phyloP scores from a whole-genome alignment of 2,888 invertebrate genomes.

The Tinea trinotella region DNA sequence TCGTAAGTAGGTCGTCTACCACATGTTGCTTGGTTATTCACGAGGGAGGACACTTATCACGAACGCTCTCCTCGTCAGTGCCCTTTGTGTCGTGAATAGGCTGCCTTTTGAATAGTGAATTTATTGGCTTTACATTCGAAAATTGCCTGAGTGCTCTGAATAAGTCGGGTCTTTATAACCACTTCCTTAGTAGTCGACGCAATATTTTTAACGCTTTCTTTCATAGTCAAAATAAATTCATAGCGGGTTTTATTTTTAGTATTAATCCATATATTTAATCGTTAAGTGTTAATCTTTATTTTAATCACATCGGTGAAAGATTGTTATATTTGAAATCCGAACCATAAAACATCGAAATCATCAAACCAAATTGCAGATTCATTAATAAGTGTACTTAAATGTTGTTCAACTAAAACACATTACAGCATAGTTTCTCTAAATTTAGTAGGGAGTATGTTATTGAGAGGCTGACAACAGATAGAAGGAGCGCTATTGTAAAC shows the following conservation, averaged over 20 bases:
- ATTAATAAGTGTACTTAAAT: too few species aligned
- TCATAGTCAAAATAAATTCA: too few species aligned
- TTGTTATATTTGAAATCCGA: too few species aligned
- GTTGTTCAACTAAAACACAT: too few species aligned
- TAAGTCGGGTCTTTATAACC: neutral
- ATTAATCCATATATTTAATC: too few species aligned
- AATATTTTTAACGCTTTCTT: too few species aligned
- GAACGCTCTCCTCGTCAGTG: neutral
- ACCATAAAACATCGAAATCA: too few species aligned
- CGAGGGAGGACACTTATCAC: slow-evolving; percentile 2
- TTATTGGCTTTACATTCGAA: slow-evolving; percentile 4
- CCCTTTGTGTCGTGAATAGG: neutral
- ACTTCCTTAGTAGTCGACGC: neutral
- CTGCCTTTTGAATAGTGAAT: slow-evolving; percentile 5
- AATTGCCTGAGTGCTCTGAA: neutral
- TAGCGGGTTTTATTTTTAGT: too few species aligned
- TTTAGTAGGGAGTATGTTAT: neutral
- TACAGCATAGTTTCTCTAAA: neutral
- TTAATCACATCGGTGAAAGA: too few species aligned
- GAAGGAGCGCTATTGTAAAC: slow-evolving; percentile 9
- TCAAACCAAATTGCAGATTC: too few species aligned
- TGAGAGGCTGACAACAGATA: slow-evolving; percentile 10
- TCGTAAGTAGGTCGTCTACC: slow-evolving; percentile 36
- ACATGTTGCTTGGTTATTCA: slow-evolving; percentile 38
- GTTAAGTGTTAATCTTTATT: too few species aligned